Conservation (phyloP, 1,140 invertebrate genomes). For the Ostrea denselamellosa region DNA sequence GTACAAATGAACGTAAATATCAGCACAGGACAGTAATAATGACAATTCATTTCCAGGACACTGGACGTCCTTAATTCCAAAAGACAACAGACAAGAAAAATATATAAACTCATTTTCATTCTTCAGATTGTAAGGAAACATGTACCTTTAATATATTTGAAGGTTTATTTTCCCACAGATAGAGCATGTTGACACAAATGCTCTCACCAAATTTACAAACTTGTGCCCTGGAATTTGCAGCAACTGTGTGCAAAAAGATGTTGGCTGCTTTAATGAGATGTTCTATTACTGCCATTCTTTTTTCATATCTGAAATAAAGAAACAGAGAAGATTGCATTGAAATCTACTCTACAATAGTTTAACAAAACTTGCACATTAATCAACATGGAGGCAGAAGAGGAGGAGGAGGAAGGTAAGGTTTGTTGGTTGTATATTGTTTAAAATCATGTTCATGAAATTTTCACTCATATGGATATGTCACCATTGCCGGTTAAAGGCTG, state of each 20-base stretch:
- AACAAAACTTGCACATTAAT: background rate
- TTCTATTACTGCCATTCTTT: constrained; percentile 55
- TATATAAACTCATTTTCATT: too few species aligned
- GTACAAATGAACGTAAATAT: too few species aligned
- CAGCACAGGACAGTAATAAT: too few species aligned
- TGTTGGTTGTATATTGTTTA: too few species aligned
- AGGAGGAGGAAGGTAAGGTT: too few species aligned
- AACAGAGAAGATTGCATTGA: background rate
- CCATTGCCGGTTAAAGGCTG: too few species aligned
- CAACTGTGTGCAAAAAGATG: constrained; percentile 55
- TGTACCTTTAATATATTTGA: constrained; percentile 61
- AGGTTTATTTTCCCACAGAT: constrained; percentile 63
- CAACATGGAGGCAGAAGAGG: background rate
- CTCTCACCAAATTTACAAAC: constrained; percentile 66
- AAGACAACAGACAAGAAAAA: too few species aligned
- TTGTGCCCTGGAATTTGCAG: constrained; percentile 61
- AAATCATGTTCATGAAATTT: too few species aligned
- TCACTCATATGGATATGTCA: too few species aligned
- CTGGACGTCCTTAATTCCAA: too few species aligned
- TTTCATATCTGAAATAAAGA: constrained; percentile 58
- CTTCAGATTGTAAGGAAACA: background rate
- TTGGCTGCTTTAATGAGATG: constrained; percentile 62
- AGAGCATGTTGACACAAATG: constrained; percentile 61
- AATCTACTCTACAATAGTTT: background rate
- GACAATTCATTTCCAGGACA: too few species aligned